A percentile compares a stretch with the other conserved stretches of the same genome.
Evolutionary conservation across 2,888 invertebrate genomes (phyloP).

Genomic region (Anodontia alba): DNA sequence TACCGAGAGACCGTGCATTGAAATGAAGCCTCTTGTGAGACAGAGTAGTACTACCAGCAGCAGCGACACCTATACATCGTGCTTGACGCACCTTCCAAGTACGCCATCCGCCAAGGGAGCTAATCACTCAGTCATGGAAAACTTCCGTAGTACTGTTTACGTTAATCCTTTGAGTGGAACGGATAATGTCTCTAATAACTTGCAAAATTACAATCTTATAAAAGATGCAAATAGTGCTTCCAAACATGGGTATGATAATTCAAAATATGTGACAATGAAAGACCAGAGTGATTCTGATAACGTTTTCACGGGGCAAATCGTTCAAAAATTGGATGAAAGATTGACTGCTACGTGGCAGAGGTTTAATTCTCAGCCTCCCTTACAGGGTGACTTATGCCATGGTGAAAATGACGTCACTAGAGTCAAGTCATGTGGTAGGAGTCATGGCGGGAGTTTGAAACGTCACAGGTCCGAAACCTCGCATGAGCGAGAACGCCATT

Average conservation of each 20-base stretch:
- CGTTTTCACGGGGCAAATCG: conserved; percentile 69
- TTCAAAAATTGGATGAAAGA: conserved; percentile 77
- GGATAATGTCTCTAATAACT: conserved; percentile 53
- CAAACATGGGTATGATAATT: conserved; percentile 34
- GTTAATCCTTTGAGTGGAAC: conserved; percentile 82
- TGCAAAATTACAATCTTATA: conserved; percentile 46
- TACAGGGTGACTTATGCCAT: conserved; percentile 49
- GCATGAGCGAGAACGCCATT: conserved; percentile 77
- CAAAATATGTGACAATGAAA: conserved; percentile 43
- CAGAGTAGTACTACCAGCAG: conserved; percentile 88
- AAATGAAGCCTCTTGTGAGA: conserved; percentile 79
- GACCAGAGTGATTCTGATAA: conserved; percentile 56
- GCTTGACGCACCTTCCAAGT: conserved; percentile 93
- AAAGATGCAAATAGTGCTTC: conserved; percentile 58
- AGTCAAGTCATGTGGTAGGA: conserved; percentile 31
- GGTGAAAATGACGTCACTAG: conserved; percentile 34
- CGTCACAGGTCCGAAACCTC: conserved; percentile 77
- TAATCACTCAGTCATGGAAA: conserved; percentile 37
- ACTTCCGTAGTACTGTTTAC: conserved; percentile 79
- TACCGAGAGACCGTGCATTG: conserved; percentile 76
- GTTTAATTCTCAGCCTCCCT: conserved; percentile 68
- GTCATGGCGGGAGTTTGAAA: conserved; percentile 71
- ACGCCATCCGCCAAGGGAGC: conserved; percentile 70
- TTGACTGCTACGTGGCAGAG: conserved; percentile 79
- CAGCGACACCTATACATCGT: conserved; percentile 98